Evolutionary conservation across 2,113 vertebrate species (phyloP).

Genomic region (Ascaphus truei): DNA sequence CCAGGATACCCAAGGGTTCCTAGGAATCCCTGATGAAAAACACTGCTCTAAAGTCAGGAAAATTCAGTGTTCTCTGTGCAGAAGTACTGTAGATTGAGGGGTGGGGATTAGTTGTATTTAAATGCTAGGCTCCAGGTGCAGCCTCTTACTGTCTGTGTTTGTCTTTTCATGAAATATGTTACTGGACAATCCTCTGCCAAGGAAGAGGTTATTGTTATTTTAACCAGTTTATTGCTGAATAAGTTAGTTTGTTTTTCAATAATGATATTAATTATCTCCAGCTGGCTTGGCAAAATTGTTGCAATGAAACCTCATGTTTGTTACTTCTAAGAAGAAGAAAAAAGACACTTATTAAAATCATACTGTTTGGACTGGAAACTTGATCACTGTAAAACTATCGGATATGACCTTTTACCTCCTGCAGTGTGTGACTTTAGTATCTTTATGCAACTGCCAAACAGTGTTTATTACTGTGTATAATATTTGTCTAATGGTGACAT

Average conservation of each 20-base stretch:
- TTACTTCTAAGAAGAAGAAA: background rate
- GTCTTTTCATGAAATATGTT: too few relatives aligned
- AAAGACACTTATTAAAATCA: background rate
- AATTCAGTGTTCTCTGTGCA: too few relatives aligned
- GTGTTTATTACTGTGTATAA: background rate
- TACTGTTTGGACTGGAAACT: background rate
- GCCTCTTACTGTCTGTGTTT: background rate
- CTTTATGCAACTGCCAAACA: background rate
- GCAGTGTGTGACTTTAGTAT: background rate
- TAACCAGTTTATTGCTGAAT: background rate
- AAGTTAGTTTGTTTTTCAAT: background rate
- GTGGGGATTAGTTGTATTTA: background rate
- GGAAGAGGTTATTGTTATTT: background rate
- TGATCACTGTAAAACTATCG: conserved; percentile 1
- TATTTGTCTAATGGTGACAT: background rate
- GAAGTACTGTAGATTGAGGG: background rate
- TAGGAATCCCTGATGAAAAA: too few relatives aligned
- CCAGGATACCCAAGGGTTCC: too few relatives aligned
- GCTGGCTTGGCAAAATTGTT: background rate
- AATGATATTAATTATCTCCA: background rate
- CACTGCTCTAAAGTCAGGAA: too few relatives aligned
- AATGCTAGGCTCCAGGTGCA: background rate
- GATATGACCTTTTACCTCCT: background rate
- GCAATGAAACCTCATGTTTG: background rate
- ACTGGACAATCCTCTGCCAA: background rate